Percentiles rank a stretch among this genome's conserved stretches.
phyloP scores from a whole-genome alignment of 1,140 invertebrate species.

The Ceratitis capitata region DNA sequence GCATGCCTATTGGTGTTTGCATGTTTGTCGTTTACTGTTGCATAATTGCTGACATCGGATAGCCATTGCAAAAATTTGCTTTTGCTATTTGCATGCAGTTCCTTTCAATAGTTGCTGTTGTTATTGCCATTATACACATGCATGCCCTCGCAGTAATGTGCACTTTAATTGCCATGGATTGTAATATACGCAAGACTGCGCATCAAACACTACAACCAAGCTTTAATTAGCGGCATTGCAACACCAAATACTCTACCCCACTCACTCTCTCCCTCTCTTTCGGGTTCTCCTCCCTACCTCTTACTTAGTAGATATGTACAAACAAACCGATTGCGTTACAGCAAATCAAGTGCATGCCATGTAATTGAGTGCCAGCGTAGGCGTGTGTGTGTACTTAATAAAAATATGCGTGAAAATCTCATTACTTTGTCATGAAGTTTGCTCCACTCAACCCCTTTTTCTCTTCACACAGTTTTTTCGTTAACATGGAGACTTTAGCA shows the following conservation, averaged over 20 bases:
- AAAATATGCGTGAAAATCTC: constrained; percentile 19
- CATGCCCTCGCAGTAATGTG: not conserved
- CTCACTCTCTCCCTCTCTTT: not conserved
- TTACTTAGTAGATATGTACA: not conserved
- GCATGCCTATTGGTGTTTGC: not conserved
- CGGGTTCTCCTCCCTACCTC: not conserved
- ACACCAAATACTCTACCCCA: not conserved
- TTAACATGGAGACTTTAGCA: not conserved
- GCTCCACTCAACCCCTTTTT: not conserved
- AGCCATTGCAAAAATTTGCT: constrained; percentile 2
- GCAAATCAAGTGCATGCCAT: not conserved
- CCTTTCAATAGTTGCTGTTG: not conserved
- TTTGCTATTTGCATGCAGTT: not conserved
- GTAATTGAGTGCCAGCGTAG: not conserved
- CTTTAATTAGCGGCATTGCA: constrained; percentile 31
- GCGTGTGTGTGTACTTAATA: not conserved
- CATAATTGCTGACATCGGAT: constrained; percentile 31
- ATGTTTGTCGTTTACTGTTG: not conserved
- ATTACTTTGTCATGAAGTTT: constrained; percentile 2
- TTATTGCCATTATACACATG: not conserved
- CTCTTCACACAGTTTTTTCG: not conserved
- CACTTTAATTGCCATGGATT: constrained; percentile 31
- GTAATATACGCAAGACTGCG: not conserved
- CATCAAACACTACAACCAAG: not conserved
- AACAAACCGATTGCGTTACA: not conserved